Percentiles rank a stretch among this genome's conserved stretches.
Conservation (phyloP, 2,888 invertebrate genomes). For the Nemapogon koenigi region DNA sequence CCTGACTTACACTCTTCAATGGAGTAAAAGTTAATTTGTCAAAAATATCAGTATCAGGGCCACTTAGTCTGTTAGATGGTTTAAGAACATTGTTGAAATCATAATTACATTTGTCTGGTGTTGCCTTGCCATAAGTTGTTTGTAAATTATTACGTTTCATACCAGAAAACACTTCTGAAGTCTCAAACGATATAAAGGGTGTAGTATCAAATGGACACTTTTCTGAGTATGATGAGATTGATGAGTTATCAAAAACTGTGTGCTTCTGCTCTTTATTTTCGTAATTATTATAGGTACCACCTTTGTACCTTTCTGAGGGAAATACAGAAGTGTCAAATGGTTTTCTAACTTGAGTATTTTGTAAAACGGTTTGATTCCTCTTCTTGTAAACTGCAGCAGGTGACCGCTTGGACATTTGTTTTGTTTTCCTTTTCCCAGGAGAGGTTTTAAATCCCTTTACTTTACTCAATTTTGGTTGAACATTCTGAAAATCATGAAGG, state of each 20-base stretch:
- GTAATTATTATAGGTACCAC: too few relatives aligned
- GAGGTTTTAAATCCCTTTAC: slow-evolving; percentile 38
- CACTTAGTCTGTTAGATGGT: slow-evolving; percentile 34
- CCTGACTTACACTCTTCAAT: slow-evolving; percentile 29
- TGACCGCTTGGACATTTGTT: slow-evolving; percentile 34
- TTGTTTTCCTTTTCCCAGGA: slow-evolving; percentile 49
- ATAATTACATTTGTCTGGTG: slow-evolving; percentile 31
- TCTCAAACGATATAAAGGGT: slow-evolving; percentile 39
- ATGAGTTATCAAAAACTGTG: too few relatives aligned
- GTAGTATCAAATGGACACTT: slow-evolving; percentile 47
- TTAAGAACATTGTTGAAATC: slow-evolving; percentile 30
- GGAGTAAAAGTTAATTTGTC: slow-evolving; percentile 52
- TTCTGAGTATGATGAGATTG: too few relatives aligned
- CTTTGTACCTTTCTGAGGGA: too few relatives aligned
- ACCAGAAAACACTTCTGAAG: slow-evolving; percentile 47
- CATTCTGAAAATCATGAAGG: slow-evolving; percentile 31
- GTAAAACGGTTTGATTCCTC: slow-evolving; percentile 33
- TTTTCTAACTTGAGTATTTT: slow-evolving; percentile 29
- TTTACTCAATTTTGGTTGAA: slow-evolving; percentile 32
- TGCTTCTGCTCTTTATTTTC: too few relatives aligned
- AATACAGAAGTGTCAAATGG: slow-evolving; percentile 28
- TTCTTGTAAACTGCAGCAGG: slow-evolving; percentile 43
- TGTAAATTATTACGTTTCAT: slow-evolving; percentile 32
- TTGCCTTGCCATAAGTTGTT: slow-evolving; percentile 31
- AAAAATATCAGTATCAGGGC: slow-evolving; percentile 34